Base-by-base conservation (phyloP, 2,888 invertebrate genomes). In the Ypsolopha scabrella region DNA sequence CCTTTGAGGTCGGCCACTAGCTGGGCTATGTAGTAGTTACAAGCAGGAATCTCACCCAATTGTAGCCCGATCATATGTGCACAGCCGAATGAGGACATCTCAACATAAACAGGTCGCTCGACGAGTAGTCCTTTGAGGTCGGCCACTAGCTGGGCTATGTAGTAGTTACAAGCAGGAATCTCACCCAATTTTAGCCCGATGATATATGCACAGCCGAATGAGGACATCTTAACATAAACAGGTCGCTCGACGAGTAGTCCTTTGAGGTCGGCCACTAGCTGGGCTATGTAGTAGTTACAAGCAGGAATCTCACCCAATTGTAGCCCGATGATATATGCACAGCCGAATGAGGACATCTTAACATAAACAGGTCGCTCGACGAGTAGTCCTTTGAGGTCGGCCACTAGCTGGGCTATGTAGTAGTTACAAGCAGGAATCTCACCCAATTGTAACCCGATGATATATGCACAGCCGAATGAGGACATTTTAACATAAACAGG, bases 261-360 rank as follows among this genome's bases (percentile, higher is more conserved):
- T 0, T 93, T 93, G 51, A 97, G 85, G 72, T 98, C 94, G 0
- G 97, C 14, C 11, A 49, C 33, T 24, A 39, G 41, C 41, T 96
- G 95, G 63, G 94, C 90, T 41, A 96, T 79, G 66, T 96, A 96
- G 75, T 94, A 90, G 71, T 95, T 37, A n/a, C n/a, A 7, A n/a
- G 41, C 6, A 6, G n/a, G n/a, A 24, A 7, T 11, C 38, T 51
- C 72, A 88, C 94, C 93, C 61, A 87, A 78, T 56, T 90, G 88
- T 1, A 94, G 66, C 46, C 95, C 95, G 11, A 94, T 92, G 54
- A 98, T 80, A 67, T 92, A 93, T 0, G 95, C 94, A 53, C 93
- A 94, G 0, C 99, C 99, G 52, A 94, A 81, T 39, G 93, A 92
- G 1, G 97, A 93, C 88, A 94, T 93, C 75, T 98, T 97, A 0